phyloP scores from a whole-genome alignment of 2,113 vertebrate species.

The Neolamprologus kungweensis region DNA sequence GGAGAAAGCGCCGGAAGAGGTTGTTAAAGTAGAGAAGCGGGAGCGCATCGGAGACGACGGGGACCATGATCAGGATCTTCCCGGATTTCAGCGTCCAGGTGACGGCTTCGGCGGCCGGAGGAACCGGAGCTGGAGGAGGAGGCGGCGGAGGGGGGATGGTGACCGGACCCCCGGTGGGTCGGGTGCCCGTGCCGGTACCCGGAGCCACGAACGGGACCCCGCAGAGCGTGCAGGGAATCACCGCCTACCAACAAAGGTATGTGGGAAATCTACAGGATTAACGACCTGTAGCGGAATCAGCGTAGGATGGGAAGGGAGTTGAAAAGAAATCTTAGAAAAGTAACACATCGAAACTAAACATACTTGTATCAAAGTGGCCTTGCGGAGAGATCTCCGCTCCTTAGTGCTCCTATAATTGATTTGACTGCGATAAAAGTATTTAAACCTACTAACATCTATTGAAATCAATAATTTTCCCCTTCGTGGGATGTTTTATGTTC shows the following conservation, averaged over 20 bases:
- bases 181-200: slow-evolving; percentile 68
- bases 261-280: slow-evolving; percentile 11
- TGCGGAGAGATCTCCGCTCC: neutral
- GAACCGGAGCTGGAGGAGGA: slow-evolving; percentile 78
- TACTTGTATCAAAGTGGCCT: neutral
- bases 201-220: slow-evolving; percentile 87
- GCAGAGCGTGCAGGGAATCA: slow-evolving; percentile 90
- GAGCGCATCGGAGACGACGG: slow-evolving; percentile 24
- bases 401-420: neutral
- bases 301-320: neutral
- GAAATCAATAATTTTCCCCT: neutral
- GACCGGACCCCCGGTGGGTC: slow-evolving; percentile 81
- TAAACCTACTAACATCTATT: neutral
- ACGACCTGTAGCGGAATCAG: slow-evolving; percentile 17
- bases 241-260: slow-evolving; percentile 95
- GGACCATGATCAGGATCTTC: slow-evolving; percentile 95
- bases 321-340: neutral
- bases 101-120: slow-evolving; percentile 86
- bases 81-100: slow-evolving; percentile 99
- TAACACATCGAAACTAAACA: neutral
- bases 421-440: neutral
- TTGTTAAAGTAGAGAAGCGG: neutral
- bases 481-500: neutral
- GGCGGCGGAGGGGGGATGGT: slow-evolving; percentile 76
- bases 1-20: neutral